Base-by-base conservation (phyloP, 2,113 vertebrate genomes). In the Protomyctophum bolini region DNA sequence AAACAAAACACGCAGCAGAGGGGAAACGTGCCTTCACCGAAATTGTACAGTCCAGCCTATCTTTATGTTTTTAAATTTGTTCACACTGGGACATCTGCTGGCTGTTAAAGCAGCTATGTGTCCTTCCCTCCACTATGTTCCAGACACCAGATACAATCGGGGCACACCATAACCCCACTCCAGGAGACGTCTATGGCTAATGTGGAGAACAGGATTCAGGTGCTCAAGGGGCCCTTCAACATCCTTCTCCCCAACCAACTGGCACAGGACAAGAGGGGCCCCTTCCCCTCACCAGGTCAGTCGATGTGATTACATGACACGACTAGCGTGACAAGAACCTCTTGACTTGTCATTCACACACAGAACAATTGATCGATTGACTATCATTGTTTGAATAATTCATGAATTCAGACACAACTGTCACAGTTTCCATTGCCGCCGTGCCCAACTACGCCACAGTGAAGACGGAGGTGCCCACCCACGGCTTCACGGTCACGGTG, bases 181-280 rank as follows among this genome's bases (percentile, higher is more conserved):
- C 87, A 93, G 1, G 98, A 97, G 46, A 73, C 94, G 0, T 89
- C 95, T 41, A 86, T 95, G 76, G 82, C 91, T 6, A 58, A 91
- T 0, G 93, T 94, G 56, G 97, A 99, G 71, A 96, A 85, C 92
- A 87, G 96, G 81, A 96, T 99, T 66, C 98, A 97, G 68, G 94
- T 97, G 51, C 92, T 98, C 77, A 99, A 98, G 82, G 94, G 95
- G 6, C 96, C 97, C 7, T 94, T 98, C 80, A 99, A 98, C 85
- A 93, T 98, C 10, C 93, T 99, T 10, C 93, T 95, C 63, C 95
- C 95, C 0, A 94, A 92, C 79, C 96, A 96, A 55, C 91, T 96
- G 86, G 85, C 90, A 59, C 88, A 93, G 41, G 98, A 99, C 76
- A 99, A 98, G 87, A 89, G 96, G 70, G 77, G 84, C 61, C 95